Evolutionary conservation across 2,797 vertebrate species (phyloP).

Genomic region (Furcifer pardalis): DNA sequence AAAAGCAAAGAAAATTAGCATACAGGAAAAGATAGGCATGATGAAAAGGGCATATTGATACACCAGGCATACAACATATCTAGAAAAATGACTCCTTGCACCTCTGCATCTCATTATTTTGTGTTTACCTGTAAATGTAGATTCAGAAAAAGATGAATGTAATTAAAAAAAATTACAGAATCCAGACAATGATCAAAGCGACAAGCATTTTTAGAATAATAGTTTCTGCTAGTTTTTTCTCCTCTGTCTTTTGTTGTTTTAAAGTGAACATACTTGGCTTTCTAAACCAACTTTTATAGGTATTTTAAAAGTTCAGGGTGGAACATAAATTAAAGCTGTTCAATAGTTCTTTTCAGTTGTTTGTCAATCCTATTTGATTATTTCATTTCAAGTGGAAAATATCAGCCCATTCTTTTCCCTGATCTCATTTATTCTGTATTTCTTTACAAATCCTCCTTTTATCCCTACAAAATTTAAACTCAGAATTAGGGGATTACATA

Average conservation of each 20-base stretch:
- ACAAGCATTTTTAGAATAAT: neutral
- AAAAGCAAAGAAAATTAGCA: too few relatives aligned
- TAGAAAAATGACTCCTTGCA: neutral
- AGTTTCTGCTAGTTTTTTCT: neutral
- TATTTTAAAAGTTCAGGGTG: slow-evolving; percentile 8
- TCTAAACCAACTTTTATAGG: slow-evolving; percentile 20
- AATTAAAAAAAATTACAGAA: neutral
- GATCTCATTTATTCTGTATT: slow-evolving; percentile 17
- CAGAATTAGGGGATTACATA: slow-evolving; percentile 35
- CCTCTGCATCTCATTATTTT: neutral
- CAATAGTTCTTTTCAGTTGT: slow-evolving; percentile 18
- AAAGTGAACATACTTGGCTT: neutral
- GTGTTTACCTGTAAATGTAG: neutral
- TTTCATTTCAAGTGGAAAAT: slow-evolving; percentile 30
- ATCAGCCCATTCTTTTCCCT: neutral
- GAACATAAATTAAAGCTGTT: slow-evolving; percentile 13
- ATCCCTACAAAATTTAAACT: slow-evolving; percentile 17
- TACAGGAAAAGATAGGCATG: neutral
- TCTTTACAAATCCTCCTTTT: slow-evolving; percentile 6
- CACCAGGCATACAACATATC: neutral
- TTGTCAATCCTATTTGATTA: slow-evolving; percentile 3
- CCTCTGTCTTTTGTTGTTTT: neutral
- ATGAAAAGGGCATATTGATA: neutral
- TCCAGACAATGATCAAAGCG: neutral
- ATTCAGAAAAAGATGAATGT: neutral